Conservation (phyloP, 2,113 vertebrate species). For the Mustela nigripes region DNA sequence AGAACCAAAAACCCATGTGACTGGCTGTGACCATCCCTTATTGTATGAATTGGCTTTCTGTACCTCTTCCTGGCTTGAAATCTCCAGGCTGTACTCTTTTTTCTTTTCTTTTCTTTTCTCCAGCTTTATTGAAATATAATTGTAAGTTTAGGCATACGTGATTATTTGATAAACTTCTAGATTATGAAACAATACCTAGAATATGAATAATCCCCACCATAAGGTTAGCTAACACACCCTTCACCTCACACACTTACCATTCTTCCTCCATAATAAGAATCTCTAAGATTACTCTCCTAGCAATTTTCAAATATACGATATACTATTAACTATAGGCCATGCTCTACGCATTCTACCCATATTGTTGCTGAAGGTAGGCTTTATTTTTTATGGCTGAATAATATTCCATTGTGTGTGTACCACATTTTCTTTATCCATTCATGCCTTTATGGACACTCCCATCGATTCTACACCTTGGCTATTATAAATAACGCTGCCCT, state of each 20-base stretch:
- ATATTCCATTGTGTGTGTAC: neutral
- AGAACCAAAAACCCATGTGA: neutral
- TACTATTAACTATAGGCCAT: accelerated
- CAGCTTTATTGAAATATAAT: neutral
- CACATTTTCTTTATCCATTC: neutral
- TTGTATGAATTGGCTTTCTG: accelerated
- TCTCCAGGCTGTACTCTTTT: neutral
- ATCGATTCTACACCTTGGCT: neutral
- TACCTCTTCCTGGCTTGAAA: neutral
- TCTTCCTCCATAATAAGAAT: neutral
- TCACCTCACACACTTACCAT: neutral
- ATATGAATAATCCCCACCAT: neutral
- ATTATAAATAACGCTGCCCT: neutral
- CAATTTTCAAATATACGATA: neutral
- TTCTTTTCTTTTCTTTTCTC: neutral
- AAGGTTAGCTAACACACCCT: neutral
- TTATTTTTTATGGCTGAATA: neutral
- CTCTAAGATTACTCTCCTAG: neutral
- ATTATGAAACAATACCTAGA: neutral
- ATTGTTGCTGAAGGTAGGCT: neutral
- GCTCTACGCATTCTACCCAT: neutral
- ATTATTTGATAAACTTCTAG: neutral
- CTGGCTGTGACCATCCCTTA: neutral
- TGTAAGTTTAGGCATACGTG: neutral
- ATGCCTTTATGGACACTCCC: neutral